phyloP scores from a whole-genome alignment of 1,140 invertebrate species.

The Pseudobourletiella spinata region DNA sequence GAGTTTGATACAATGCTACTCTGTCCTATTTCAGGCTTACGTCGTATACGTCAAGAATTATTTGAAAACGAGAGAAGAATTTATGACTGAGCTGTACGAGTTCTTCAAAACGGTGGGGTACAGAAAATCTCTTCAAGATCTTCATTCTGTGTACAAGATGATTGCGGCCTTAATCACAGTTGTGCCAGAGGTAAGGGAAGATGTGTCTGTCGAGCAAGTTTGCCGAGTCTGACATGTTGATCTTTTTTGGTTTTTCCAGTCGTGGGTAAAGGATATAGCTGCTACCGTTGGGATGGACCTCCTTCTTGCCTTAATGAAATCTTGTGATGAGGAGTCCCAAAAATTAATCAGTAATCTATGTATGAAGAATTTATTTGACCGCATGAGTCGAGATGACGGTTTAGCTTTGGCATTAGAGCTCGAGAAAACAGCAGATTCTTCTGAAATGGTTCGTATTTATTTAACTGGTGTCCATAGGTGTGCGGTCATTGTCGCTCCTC shows the following conservation, averaged over 20 bases:
- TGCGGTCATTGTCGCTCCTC: too few species aligned
- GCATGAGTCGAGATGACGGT: background rate
- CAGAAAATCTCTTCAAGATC: background rate
- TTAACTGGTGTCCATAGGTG: too few species aligned
- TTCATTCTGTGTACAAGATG: conserved; percentile 1
- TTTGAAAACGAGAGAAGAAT: background rate
- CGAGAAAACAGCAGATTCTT: background rate
- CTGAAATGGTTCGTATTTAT: background rate
- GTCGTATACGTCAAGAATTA: conserved; percentile 1
- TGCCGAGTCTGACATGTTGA: too few species aligned
- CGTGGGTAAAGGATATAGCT: background rate
- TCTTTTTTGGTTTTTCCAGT: background rate
- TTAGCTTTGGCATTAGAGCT: background rate
- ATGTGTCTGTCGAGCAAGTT: too few species aligned
- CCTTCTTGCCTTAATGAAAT: background rate
- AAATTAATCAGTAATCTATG: background rate
- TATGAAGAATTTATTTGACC: conserved; percentile 3
- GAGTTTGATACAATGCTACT: conserved; percentile 1
- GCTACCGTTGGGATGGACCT: background rate
- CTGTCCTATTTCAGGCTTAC: background rate
- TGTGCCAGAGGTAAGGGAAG: conserved; percentile 2
- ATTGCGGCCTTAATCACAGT: background rate
- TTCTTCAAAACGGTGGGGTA: background rate
- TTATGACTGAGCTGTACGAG: background rate
- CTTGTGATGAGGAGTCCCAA: background rate